Conservation (phyloP, 1,140 invertebrate genomes). For the Reticulitermes speratus region DNA sequence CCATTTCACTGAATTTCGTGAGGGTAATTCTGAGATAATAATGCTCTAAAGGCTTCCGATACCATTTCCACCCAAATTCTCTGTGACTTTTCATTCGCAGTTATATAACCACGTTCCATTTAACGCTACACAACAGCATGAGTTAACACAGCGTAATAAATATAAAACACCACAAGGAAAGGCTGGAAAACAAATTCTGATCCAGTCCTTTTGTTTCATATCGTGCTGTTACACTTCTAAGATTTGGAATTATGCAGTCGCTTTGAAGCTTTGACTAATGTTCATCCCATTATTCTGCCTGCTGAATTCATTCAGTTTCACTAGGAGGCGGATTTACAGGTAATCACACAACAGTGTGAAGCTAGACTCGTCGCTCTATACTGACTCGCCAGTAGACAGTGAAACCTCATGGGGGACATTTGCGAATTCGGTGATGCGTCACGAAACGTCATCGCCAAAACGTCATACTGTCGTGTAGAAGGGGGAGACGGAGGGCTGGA, state of each 20-base stretch:
- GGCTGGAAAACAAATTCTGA: no score
- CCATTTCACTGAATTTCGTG: no score
- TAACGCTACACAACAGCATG: no score
- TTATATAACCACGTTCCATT: no score
- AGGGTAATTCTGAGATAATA: no score
- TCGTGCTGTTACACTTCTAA: neutral
- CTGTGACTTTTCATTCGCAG: no score
- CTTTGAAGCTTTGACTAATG: neutral
- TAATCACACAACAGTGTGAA: neutral
- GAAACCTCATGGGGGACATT: neutral
- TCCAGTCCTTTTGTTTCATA: neutral
- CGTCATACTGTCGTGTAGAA: neutral
- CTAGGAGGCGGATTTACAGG: neutral
- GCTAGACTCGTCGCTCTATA: neutral
- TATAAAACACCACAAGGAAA: no score
- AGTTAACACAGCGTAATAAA: no score
- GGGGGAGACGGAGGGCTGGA: neutral
- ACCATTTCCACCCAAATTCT: no score
- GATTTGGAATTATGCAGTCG: neutral
- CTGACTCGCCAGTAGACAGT: neutral
- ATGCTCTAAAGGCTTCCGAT: no score
- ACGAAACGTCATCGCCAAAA: neutral
- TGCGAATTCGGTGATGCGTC: neutral
- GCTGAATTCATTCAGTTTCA: neutral
- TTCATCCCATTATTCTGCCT: neutral